Conservation (phyloP, 2,888 invertebrate genomes). For the Hofmannophila pseudospretella region DNA sequence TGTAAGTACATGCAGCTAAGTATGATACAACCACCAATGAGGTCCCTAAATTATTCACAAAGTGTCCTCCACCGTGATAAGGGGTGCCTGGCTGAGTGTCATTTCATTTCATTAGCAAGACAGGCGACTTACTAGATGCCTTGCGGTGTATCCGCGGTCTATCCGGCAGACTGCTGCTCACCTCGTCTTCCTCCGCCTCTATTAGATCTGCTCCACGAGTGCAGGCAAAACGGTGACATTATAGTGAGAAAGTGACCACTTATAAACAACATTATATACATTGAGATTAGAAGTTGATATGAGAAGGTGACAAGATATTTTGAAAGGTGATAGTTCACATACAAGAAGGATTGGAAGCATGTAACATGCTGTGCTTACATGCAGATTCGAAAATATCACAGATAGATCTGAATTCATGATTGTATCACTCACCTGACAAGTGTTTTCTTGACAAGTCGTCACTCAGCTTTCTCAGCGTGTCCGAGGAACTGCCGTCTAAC, state of each 20-base stretch:
- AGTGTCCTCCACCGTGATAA: constrained; percentile 23
- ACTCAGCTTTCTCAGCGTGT: constrained; percentile 68
- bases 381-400: constrained; percentile 20
- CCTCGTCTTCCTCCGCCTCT: constrained; percentile 78
- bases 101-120: constrained; percentile 17
- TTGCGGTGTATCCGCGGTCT: constrained; percentile 68
- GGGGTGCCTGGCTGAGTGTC: not conserved
- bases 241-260: constrained; percentile 29
- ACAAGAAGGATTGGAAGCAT: constrained; percentile 52
- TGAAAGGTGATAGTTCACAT: constrained; percentile 13
- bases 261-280: constrained; percentile 25
- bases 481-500: constrained; percentile 74
- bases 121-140: constrained; percentile 75
- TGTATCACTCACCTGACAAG: constrained; percentile 64
- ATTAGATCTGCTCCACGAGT: constrained; percentile 70
- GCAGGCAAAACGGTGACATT: constrained; percentile 37
- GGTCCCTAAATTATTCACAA: constrained; percentile 19
- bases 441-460: constrained; percentile 75
- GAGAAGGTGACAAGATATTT: constrained; percentile 7
- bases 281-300: constrained; percentile 24
- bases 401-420: constrained; percentile 12
- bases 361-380: constrained; percentile 51
- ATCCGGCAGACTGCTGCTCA: constrained; percentile 65
- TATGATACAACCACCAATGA: constrained; percentile 23
- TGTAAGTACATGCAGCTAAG: constrained; percentile 11